Evolutionary conservation across 2,888 invertebrate species (phyloP).

Genomic region (Parnassius mnemosyne): DNA sequence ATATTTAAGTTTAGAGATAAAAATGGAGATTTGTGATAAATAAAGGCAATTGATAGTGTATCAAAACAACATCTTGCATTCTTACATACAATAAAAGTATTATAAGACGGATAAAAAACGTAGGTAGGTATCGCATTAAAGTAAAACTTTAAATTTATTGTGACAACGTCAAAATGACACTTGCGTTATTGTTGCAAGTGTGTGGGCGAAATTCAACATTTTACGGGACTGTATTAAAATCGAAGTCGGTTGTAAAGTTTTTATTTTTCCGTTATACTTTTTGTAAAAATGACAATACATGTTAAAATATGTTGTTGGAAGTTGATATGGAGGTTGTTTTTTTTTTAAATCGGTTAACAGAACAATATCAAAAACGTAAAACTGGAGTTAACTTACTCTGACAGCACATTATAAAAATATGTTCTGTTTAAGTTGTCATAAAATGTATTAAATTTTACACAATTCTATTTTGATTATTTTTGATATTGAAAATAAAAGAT

Average conservation of each 20-base stretch:
- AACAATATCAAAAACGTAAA: too few relatives aligned
- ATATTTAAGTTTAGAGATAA: too few relatives aligned
- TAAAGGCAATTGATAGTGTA: neutral
- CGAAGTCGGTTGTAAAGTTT: slow-evolving; percentile 23
- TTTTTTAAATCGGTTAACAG: too few relatives aligned
- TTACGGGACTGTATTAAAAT: slow-evolving; percentile 20
- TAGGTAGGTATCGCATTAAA: slow-evolving; percentile 9
- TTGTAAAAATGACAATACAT: slow-evolving; percentile 21
- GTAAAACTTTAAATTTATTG: slow-evolving; percentile 22
- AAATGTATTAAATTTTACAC: too few relatives aligned
- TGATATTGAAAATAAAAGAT: too few relatives aligned
- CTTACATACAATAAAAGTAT: slow-evolving; percentile 15
- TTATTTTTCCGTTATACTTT: slow-evolving; percentile 20
- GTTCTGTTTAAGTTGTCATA: too few relatives aligned
- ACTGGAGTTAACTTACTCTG: too few relatives aligned
- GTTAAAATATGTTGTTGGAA: slow-evolving; percentile 2
- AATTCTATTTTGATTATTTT: too few relatives aligned
- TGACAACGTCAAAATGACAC: slow-evolving; percentile 24
- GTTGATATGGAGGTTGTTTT: neutral
- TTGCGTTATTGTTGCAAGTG: slow-evolving; percentile 20
- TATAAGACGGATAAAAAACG: slow-evolving; percentile 15
- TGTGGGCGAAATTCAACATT: slow-evolving; percentile 25
- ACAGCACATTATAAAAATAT: too few relatives aligned
- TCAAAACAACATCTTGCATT: slow-evolving; percentile 8
- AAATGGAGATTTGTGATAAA: neutral